These are phyloP conservation scores for Athene noctua DNA, from an alignment of 2,113 vertebrate genomes.

Conservation along the genomic window DNA sequence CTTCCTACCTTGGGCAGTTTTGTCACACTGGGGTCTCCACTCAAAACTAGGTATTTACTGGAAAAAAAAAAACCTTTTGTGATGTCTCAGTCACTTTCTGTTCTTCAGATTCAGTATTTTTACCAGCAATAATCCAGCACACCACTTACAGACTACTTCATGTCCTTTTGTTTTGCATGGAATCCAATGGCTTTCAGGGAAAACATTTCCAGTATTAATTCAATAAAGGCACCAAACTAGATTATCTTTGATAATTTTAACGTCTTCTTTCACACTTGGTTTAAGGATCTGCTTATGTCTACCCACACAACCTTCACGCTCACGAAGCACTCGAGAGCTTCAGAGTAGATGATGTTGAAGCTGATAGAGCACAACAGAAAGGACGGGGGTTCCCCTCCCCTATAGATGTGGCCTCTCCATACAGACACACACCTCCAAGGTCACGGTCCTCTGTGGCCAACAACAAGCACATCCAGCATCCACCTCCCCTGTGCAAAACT, in stretches of 20 bases:
- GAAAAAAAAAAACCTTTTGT: not conserved
- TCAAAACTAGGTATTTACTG: not conserved
- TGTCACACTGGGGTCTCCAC: not conserved
- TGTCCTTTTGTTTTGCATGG: not conserved
- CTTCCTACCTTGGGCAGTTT: not conserved
- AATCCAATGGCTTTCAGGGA: not conserved
- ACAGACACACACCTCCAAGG: rapidly evolving
- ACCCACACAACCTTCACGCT: not conserved
- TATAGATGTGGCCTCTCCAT: rapidly evolving
- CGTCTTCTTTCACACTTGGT: not conserved
- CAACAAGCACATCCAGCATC: rapidly evolving
- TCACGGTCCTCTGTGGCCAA: rapidly evolving
- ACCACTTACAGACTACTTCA: not conserved
- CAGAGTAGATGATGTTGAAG: rapidly evolving
- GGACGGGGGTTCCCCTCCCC: not conserved
- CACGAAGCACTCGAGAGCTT: not conserved
- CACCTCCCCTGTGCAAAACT: not conserved
- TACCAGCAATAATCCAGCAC: not conserved
- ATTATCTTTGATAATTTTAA: not conserved
- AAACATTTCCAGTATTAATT: not conserved
- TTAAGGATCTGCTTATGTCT: not conserved
- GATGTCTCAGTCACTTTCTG: not conserved
- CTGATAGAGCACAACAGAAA: not conserved
- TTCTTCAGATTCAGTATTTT: not conserved
- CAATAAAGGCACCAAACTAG: not conserved